Evolutionary conservation across 2,888 invertebrate genomes (phyloP).

Genomic region (Drosophila eohydei): DNA sequence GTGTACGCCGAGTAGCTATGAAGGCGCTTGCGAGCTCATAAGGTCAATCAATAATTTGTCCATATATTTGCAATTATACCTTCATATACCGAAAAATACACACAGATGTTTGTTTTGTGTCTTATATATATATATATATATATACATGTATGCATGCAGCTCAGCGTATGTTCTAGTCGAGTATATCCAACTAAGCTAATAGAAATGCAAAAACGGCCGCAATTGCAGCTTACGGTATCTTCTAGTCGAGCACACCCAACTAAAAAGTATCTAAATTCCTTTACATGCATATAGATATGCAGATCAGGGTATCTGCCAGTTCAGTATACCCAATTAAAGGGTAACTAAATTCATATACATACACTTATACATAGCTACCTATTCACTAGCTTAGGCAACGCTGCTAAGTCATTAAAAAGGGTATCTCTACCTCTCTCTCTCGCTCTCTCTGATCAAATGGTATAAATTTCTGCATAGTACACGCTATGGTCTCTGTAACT

Average conservation of each 20-base stretch:
- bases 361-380: neutral
- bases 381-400: neutral
- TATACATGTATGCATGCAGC: neutral
- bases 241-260: neutral
- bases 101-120: too few species aligned
- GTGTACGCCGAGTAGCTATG: neutral
- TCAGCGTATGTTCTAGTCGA: neutral
- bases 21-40: neutral
- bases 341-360: neutral
- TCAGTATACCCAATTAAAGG: neutral
- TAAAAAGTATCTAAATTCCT: too few species aligned
- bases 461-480: neutral
- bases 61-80: neutral
- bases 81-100: conserved; percentile 6
- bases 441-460: neutral
- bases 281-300: neutral
- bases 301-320: neutral
- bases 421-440: neutral
- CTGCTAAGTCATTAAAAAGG: neutral
- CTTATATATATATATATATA: conserved; percentile 3
- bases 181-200: neutral
- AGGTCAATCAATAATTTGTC: neutral
- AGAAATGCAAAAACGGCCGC: too few species aligned
- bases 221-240: neutral
- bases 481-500: neutral